phyloP scores from a whole-genome alignment of 2,797 vertebrate genomes.

The Loriculus beryllinus region DNA sequence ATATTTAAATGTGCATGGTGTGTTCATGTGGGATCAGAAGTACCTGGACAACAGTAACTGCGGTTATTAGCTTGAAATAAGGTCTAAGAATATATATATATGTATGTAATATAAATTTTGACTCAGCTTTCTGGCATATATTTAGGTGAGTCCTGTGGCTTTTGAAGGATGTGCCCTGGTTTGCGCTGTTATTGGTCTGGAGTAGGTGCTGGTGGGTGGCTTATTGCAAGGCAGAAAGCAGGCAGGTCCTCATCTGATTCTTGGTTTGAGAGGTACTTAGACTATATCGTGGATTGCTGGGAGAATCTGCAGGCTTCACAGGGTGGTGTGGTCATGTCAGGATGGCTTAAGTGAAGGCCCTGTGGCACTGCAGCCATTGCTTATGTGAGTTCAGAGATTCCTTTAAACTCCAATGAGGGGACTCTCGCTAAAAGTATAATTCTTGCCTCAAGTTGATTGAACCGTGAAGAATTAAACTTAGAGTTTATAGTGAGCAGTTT shows the following conservation, averaged over 20 bases:
- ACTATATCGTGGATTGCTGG: neutral
- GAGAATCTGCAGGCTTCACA: neutral
- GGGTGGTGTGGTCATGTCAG: neutral
- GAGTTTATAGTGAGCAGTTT: slow-evolving; percentile 32
- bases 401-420: neutral
- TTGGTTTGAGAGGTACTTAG: neutral
- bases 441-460: slow-evolving; percentile 49
- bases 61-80: neutral
- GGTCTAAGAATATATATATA: neutral
- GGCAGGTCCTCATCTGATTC: neutral
- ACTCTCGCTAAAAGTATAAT: neutral
- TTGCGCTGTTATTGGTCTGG: neutral
- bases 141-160: neutral
- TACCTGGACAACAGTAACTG: neutral
- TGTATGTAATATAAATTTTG: neutral
- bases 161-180: neutral
- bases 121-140: neutral
- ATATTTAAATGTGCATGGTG: neutral
- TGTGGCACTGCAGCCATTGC: neutral
- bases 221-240: neutral
- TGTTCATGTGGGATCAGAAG: neutral
- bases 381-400: neutral
- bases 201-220: neutral
- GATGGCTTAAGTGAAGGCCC: neutral
- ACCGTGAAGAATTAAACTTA: slow-evolving; percentile 12